These are phyloP conservation scores for Actenoides lindsayi DNA, from an alignment of 2,113 vertebrate species.

Conservation along the genomic window DNA sequence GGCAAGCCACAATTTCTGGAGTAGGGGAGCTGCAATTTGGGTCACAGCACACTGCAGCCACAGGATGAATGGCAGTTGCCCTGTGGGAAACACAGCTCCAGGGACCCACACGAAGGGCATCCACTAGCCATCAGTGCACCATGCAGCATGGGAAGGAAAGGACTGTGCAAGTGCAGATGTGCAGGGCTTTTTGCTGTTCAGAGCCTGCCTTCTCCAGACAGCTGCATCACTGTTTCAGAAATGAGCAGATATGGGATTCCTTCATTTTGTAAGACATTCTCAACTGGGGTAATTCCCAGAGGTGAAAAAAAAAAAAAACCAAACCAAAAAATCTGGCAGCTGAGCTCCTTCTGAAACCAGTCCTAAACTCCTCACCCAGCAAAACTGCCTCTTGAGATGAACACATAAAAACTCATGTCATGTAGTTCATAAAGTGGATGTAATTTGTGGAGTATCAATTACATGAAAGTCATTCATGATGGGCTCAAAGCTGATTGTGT, in stretches of 20 bases:
- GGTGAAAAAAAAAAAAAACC: not conserved
- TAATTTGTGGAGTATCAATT: not conserved
- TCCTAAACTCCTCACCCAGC: not conserved
- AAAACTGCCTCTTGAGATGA: not conserved
- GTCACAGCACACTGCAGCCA: not conserved
- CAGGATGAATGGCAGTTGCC: fast-evolving
- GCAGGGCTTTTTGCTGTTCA: not conserved
- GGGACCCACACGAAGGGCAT: not conserved
- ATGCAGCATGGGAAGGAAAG: not conserved
- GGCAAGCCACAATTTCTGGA: constrained; percentile 2
- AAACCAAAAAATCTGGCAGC: not conserved
- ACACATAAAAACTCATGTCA: fast-evolving
- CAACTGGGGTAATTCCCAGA: not conserved
- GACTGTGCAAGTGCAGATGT: fast-evolving
- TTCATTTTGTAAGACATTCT: not conserved
- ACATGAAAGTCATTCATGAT: not conserved
- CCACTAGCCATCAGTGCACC: not conserved
- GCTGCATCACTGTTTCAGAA: not conserved
- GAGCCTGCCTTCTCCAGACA: not conserved
- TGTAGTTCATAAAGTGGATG: not conserved
- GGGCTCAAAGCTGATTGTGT: not conserved
- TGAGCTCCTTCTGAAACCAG: not conserved
- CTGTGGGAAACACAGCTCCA: not conserved
- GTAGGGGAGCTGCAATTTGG: not conserved
- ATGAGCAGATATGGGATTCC: not conserved